Conservation (phyloP, 2,888 invertebrate genomes). For the Entomobrya proxima region DNA sequence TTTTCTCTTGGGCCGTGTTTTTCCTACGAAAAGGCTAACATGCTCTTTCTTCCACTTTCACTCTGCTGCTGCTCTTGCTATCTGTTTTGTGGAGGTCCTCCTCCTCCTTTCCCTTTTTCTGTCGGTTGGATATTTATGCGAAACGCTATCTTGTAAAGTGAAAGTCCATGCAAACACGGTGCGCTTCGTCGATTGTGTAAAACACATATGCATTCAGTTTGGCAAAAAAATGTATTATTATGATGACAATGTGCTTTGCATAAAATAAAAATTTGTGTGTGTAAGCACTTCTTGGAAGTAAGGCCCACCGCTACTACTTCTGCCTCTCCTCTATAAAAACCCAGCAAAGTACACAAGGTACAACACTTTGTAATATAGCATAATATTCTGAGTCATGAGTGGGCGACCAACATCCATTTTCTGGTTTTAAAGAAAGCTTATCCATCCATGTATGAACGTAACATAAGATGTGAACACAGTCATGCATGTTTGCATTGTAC, state of each 20-base stretch:
- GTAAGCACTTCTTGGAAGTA: not conserved
- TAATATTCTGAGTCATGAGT: not conserved
- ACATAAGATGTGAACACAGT: not conserved
- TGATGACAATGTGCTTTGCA: conserved; percentile 62
- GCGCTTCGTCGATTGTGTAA: not conserved
- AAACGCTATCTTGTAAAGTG: conserved; percentile 1
- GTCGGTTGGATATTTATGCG: conserved; percentile 49
- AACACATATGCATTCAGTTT: conserved; percentile 13
- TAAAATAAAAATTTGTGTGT: conserved; percentile 48
- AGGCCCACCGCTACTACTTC: not conserved
- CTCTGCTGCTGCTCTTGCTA: not conserved
- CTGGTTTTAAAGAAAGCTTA: conserved; percentile 29
- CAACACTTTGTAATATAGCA: too few species aligned
- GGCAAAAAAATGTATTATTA: conserved; percentile 17
- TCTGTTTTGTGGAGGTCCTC: not conserved
- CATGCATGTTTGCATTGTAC: conserved; percentile 1
- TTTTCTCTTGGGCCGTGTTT: not conserved
- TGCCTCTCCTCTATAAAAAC: not conserved
- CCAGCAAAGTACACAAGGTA: not conserved
- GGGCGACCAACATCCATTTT: conserved; percentile 3
- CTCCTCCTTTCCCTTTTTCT: conserved; percentile 1
- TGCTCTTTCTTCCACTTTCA: conserved; percentile 18
- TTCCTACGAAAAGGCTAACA: not conserved
- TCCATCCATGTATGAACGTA: conserved; percentile 24
- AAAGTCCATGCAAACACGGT: not conserved